These are phyloP conservation scores for Lutjanus campechanus DNA, from an alignment of 2,797 vertebrate species.

Conservation along the genomic window DNA sequence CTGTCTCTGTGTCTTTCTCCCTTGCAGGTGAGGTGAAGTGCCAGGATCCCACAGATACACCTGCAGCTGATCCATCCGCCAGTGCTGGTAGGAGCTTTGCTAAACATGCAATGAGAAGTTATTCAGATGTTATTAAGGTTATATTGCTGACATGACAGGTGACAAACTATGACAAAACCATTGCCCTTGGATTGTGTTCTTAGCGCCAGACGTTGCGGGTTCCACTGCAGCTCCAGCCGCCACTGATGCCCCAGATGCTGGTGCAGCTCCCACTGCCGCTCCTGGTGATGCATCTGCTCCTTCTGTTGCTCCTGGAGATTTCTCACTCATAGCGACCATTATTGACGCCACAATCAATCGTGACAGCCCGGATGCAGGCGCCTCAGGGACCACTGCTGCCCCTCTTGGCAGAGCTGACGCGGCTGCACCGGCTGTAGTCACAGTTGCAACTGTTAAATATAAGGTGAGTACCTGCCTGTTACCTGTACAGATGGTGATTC, in stretches of 20 bases:
- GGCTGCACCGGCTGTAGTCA: accelerated
- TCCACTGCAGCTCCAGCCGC: accelerated
- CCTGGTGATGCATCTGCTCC: not conserved
- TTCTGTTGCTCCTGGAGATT: not conserved
- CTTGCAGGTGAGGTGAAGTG: constrained; percentile 69
- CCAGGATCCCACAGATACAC: not conserved
- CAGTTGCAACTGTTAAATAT: too few species aligned
- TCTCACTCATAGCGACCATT: accelerated
- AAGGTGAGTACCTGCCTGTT: constrained; percentile 32
- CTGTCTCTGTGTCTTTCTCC: not conserved
- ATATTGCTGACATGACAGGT: not conserved
- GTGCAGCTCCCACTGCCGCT: accelerated
- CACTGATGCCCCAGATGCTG: accelerated
- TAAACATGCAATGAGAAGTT: not conserved
- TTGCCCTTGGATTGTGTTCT: constrained; percentile 5
- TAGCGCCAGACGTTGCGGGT: accelerated
- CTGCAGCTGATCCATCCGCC: accelerated
- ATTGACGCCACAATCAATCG: accelerated
- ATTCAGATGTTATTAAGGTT: not conserved
- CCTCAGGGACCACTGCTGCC: not conserved
- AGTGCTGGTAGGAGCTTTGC: constrained; percentile 4
- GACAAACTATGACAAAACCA: not conserved
- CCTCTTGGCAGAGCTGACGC: accelerated
- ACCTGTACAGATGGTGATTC: not conserved
- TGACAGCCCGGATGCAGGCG: not conserved